Evolutionary conservation across 1,140 invertebrate genomes (phyloP).

Genomic region (Archivesica marissinica): DNA sequence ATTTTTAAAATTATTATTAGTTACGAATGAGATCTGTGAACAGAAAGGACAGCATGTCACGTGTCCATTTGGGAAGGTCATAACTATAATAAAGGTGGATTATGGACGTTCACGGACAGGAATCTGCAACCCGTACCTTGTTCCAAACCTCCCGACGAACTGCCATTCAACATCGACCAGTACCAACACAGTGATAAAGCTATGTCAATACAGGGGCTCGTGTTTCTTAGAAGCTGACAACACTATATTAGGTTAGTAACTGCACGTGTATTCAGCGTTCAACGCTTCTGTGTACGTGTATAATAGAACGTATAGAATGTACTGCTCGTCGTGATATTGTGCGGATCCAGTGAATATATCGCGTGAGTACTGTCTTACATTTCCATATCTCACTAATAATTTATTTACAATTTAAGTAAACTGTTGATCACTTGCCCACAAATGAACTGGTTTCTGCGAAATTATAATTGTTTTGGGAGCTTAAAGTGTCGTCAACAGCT

Average conservation of each 20-base stretch:
- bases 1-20: not conserved
- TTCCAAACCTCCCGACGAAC: constrained; percentile 53
- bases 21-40: constrained; percentile 50
- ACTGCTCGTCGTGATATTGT: not conserved
- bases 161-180: constrained; percentile 38
- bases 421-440: too few species aligned
- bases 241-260: constrained; percentile 51
- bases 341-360: not conserved
- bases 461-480: too few species aligned
- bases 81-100: constrained; percentile 20
- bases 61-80: constrained; percentile 42
- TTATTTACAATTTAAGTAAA: not conserved
- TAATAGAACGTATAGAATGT: too few species aligned
- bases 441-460: too few species aligned
- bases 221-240: constrained; percentile 61
- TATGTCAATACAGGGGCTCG: constrained; percentile 21
- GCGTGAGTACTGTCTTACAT: not conserved
- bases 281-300: too few species aligned
- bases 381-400: not conserved
- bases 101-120: constrained; percentile 39
- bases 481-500: too few species aligned
- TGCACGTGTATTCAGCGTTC: too few species aligned
- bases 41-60: constrained; percentile 53
- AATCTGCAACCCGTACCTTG: constrained; percentile 52
- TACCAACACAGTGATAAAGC: constrained; percentile 8